These are phyloP conservation scores for Caenorhabditis drosophilae DNA, from an alignment of 2,888 invertebrate genomes.

Conservation along the genomic window DNA sequence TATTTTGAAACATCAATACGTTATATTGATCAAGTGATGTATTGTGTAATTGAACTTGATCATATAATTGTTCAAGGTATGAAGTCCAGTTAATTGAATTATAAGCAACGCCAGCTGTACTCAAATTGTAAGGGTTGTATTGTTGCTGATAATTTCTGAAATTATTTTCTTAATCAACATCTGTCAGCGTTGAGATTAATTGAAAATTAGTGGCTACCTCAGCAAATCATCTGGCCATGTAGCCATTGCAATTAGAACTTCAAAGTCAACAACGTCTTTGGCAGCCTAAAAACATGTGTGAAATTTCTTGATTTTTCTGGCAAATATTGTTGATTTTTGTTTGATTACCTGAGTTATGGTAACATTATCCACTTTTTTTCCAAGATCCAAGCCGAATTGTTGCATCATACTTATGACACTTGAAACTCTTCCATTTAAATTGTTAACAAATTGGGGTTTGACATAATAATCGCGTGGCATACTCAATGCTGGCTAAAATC, in stretches of 20 bases:
- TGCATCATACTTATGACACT: constrained; percentile 27
- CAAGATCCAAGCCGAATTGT: too few species aligned
- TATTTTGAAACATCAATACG: constrained; percentile 8
- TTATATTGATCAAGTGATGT: constrained; percentile 20
- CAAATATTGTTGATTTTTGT: too few species aligned
- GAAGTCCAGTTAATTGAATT: constrained; percentile 43
- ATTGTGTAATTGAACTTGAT: constrained; percentile 11
- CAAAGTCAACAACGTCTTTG: constrained; percentile 37
- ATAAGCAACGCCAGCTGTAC: constrained; percentile 37
- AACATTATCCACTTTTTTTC: too few species aligned
- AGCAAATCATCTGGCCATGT: constrained; percentile 53
- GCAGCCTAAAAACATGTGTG: too few species aligned
- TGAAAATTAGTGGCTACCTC: constrained; percentile 20
- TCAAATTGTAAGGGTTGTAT: constrained; percentile 58
- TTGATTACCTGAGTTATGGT: too few species aligned
- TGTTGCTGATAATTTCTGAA: constrained; percentile 58
- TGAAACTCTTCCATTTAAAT: constrained; percentile 41
- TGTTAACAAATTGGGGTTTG: constrained; percentile 51
- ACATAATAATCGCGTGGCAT: constrained; percentile 58
- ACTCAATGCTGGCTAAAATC: constrained; percentile 37
- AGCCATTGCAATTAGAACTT: constrained; percentile 51
- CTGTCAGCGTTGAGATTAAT: background rate
- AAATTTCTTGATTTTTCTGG: too few species aligned
- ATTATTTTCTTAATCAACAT: background rate
- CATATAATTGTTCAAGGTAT: constrained; percentile 41